Base-by-base conservation (phyloP, 2,113 vertebrate genomes). In the Prolemur simus region DNA sequence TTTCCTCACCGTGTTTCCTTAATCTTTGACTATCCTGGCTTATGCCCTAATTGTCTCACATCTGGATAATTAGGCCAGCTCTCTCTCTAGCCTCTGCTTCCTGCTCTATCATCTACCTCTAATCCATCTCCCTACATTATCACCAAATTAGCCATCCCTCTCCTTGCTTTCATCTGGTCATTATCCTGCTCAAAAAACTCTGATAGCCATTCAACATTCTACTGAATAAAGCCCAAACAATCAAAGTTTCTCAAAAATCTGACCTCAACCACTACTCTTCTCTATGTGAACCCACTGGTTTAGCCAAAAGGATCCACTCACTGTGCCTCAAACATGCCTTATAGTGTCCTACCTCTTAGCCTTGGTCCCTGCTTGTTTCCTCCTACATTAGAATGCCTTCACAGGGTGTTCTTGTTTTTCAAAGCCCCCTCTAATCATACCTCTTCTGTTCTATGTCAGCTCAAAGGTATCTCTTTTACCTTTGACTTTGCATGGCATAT, bases 201-300 rank as follows among this genome's bases (percentile, higher is more conserved):
- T 71, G 58, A 76, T 5, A 64, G 20, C 21, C 76, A 87, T 34
- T 95, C 20, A 88, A 91, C 6, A 64, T 85, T 89, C 69, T 86
- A 81, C 20, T 77, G 13, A 34, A 82, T 66, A 66, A 93, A 91
- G 52, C 49, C 74, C 37, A 77, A 71, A 47, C 8, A 45, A 25
- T 66, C 39, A 23, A 80, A 85, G 60, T 80, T 89, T 85, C 56
- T 84, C 49, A 81, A 91, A 91, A 93, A 89, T 64, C 3, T 95
- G 32, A 66, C 64, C 64, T 95, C 54, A n/a, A 39, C 6, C 76
- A 76, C 10, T 34, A 83, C 9, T 96, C 8, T 87, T 68, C 39
- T 60, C 54, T 78, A 20, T 25, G 21, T 6, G 42, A 94, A 78
- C 18, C 13, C 37, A 81, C 18, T 58, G 49, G 58, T 49, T 52